Base-by-base conservation (phyloP, 2,888 invertebrate genomes). In the Abscondita cerata region DNA sequence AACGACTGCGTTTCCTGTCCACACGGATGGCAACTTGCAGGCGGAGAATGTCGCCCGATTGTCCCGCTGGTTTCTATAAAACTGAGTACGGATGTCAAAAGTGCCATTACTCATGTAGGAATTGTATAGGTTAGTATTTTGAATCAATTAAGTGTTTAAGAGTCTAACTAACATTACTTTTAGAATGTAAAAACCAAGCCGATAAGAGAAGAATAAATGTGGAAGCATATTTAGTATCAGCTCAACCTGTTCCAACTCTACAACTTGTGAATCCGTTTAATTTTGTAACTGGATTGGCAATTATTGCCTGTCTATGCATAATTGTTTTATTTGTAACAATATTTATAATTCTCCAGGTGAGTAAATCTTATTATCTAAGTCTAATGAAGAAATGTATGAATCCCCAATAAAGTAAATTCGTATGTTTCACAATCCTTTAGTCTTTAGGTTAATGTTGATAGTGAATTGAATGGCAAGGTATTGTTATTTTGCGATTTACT, bases 1-100 rank as follows among this genome's bases (percentile, higher is more conserved):
- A 90, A 92, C 77, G 93, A 94, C 78, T 95, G 94, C 78, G 92
- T 94, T 0, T 88, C 88, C 13, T 95, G 94, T 76, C 92, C 92
- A 0, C 81, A 82, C 2, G 90, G 90, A 2, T 93, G 92, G 92
- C 88, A 90, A 76, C 81, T 94, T 62, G 90, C 92, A 0, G 91
- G 91, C 1, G 93, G 93, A 1, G 91, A 93, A 78, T 94, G 94
- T 73, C 89, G 92, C 72, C 90, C 92, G 90, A 91, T 73, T 95
- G 95, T 78, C 93, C 94, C 0, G 90, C 91, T 80, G 93, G 93
- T 38, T 93, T 91, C 81, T 95, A 92, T 81, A 90, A 92, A 80
- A 89, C 89, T 2, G 85, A 87, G 66, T 91, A 87, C 72, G 92
- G 92, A 6, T 95, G 95, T 76, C 90, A 91, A 68, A 92, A 91